Base-by-base conservation (phyloP, 1,140 invertebrate species). In the Hylaeus volcanicus region DNA sequence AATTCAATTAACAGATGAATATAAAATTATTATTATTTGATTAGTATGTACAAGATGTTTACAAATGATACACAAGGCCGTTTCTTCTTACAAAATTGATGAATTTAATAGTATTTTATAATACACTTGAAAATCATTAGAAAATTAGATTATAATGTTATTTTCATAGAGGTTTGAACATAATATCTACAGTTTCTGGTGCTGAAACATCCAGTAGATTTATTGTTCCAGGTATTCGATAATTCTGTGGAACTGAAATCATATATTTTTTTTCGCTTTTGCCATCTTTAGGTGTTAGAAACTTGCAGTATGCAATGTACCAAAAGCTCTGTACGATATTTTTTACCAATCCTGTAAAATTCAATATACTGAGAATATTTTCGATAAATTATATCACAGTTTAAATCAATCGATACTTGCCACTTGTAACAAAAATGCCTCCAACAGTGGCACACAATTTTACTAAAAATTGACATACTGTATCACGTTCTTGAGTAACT, bases 361-460 rank as follows among this genome's bases (percentile, higher is more conserved):
- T 68, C 48, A 64, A 26, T 43, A 43, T 71, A 66, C 84, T 55
- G 64, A 70, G 58, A 65, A 60, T 75, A 69, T 72, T 8, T 70
- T 65, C 48, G 53, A n/a, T 60, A 64, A 15, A 12, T 37, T 48
- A n/a, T 68, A 26, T 63, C 77, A 70, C 43, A 78, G 66, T 12
- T 75, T 51, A 61, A 72, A 55, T 14, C 56, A 45, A 56, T 14
- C 66, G 74, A 83, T 79, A 79, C 79, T 88, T 92, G 94, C 97
- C 96, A 90, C 96, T 95, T 82, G 97, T 97, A 58, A 98, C 96
- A 94, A 98, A 98, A 87, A 99, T 96, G 61, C 98, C 98, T 81
- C 98, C 97, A 82, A 99, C 95, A 66, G 98, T 96, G 6, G 97
- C 97, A 94, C 97, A 98, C 5, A 99, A 93, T 88, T 97, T 95